Conservation (phyloP, 1,140 invertebrate species). For the Megalonaias nervosa region DNA sequence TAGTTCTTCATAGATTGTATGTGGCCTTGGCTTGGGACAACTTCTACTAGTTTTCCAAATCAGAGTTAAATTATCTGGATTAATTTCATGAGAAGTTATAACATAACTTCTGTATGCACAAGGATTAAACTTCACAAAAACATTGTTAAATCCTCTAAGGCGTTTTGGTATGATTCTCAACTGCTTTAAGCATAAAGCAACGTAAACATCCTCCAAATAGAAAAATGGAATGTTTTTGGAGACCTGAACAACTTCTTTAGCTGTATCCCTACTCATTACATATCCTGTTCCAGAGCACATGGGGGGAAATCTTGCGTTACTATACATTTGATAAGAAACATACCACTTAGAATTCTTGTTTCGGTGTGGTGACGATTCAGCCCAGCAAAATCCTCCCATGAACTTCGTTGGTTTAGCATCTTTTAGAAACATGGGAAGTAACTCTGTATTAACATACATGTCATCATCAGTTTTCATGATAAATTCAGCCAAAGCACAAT, state of each 20-base stretch:
- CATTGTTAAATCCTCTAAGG: conserved; percentile 45
- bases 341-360: conserved; percentile 69
- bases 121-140: conserved; percentile 29
- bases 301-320: conserved; percentile 59
- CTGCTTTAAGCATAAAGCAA: conserved; percentile 54
- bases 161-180: conserved; percentile 28
- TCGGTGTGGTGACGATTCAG: conserved; percentile 47
- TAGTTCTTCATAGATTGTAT: background rate
- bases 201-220: conserved; percentile 69
- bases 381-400: conserved; percentile 46
- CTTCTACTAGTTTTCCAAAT: conserved; percentile 26
- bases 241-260: conserved; percentile 54
- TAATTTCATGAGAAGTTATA: conserved; percentile 42
- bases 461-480: conserved; percentile 94
- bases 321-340: conserved; percentile 61
- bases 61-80: conserved; percentile 3
- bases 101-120: conserved; percentile 40
- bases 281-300: conserved; percentile 71
- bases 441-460: conserved; percentile 84
- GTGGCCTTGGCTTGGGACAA: background rate
- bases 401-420: conserved; percentile 25
- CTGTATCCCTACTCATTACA: conserved; percentile 65
- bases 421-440: conserved; percentile 43
- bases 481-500: conserved; percentile 79
- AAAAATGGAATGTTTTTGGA: conserved; percentile 60